Base-by-base conservation (phyloP, 2,888 invertebrate species). In the Ormyrus nitidulus region DNA sequence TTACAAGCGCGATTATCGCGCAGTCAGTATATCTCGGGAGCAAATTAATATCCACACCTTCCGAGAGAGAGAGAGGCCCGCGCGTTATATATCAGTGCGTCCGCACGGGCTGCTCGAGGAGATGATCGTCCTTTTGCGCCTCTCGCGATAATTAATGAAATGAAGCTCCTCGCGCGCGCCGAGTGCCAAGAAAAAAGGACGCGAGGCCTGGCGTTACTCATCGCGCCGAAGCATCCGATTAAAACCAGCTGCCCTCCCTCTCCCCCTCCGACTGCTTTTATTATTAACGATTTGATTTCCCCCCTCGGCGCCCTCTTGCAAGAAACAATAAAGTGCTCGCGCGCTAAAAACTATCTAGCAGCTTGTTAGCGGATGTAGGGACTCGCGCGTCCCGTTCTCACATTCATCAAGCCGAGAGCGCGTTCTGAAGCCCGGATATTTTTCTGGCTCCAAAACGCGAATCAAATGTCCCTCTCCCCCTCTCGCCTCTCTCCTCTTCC, bases 1-100 rank as follows among this genome's bases (percentile, higher is more conserved):
- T 80, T 77, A 80, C 69, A 77, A 69, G 65, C 54, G 59, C 77
- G 81, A 77, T 73, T 74, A 77, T 74, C 69, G 77, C 19, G 66
- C 46, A 46, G n/a, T 69, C 62, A 53, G 48, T 56, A 64, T 51
- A 49, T 54, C 68, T 54, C 13, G 68, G 6, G 46, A 56, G 73
- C 73, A 76, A 81, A 81, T 81, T 81, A 81, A 81, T 81, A 81
- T 81, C 81, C 79, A 76, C 81, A 79, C 79, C 81, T 81, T 79
- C 34, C n/a, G 19, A 4, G 68, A 59, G 48, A 8, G 34, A 34
- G 34, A 34, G 34, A 34, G 34, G 34, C 34, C 34, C 34, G 3
- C 3, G 54, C 69, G 69, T 49, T 70, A 65, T 64, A 34, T 34
- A 69, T 79, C 68, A 75, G 71, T 54, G 77, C 44, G 71, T 61